Conservation (phyloP, 2,888 invertebrate species). For the Chironomus riparius region DNA sequence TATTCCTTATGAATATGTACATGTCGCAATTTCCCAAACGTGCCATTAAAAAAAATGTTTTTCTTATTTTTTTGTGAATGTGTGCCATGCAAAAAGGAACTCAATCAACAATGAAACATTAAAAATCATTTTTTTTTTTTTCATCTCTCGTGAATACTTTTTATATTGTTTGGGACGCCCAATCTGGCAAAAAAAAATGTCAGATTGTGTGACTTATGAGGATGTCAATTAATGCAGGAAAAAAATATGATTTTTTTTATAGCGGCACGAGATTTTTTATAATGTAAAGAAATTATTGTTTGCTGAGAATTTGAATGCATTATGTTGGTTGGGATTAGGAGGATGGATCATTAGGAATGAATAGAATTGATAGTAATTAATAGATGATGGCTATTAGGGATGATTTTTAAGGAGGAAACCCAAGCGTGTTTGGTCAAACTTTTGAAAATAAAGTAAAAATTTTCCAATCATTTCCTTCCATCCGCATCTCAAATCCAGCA, state of each 20-base stretch:
- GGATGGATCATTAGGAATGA: no score
- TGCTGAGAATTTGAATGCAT: no score
- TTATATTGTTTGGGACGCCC: no score
- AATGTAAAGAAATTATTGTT: no score
- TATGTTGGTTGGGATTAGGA: no score
- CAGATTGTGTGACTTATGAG: constrained; percentile 8
- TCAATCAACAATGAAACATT: neutral
- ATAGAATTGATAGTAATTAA: no score
- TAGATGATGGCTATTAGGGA: no score
- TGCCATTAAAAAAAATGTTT: constrained; percentile 10
- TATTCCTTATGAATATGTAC: neutral
- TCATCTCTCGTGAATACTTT: neutral
- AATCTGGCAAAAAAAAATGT: neutral
- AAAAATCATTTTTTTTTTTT: neutral
- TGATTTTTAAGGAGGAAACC: no score
- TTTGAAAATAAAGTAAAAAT: no score
- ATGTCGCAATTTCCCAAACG: constrained; percentile 14
- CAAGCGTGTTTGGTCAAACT: no score
- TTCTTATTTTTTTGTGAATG: neutral
- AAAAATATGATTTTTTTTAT: neutral
- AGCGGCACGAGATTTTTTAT: neutral
- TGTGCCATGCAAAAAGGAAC: neutral
- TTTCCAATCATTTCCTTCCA: no score
- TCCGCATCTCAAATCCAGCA: no score
- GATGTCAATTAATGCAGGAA: constrained; percentile 19